Evolutionary conservation across 2,888 invertebrate species (phyloP), one percentile per base, ranked within the genome.

Genomic region (Anticlea derivata): DNA sequence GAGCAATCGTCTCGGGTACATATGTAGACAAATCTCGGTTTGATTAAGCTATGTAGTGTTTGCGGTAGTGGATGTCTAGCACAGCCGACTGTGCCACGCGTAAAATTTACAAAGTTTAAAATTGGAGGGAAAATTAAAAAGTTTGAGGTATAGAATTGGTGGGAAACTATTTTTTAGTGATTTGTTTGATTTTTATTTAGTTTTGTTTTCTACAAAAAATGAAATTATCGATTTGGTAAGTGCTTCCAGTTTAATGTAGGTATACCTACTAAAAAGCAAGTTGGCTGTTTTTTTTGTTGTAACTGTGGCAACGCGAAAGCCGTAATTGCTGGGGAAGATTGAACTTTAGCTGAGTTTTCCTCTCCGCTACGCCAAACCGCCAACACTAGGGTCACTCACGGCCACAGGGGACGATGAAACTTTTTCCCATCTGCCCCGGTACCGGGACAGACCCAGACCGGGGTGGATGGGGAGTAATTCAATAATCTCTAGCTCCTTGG

Each of bases 1-100:
- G n/a, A 78, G 73, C 67, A 63, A 63, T 57, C 62, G 60, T 60
- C 45, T 60, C 60, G 63, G 54, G 35, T 17, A 17, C 2, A 2
- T 17, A 17, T 17, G 34, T 47, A 40, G 60, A 61, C 68, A 80
- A 83, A 83, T 82, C 78, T 78, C 75, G 48, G 75, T 66, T 69
- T 70, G 73, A 71, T 73, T 69, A 73, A 17, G 68, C 13, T 13
- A 7, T 34, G 23, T n/a, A n/a, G n/a, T 38, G 34, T 44, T 40
- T 43, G 53, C 20, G 49, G 50, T 35, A 30, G 53, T 33, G 8
- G 27, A 37, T 30, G 48, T 35, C 12, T 40, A 20, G 11, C 38
- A 33, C 12, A 17, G 10, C 11, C 6, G 29, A 5, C 23, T 35
- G 29, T 46, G 35, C 26, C 41, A 34, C 35, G 52, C 13, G 52